Base-by-base conservation (phyloP, 2,888 invertebrate genomes). In the Resseliella maxima region DNA sequence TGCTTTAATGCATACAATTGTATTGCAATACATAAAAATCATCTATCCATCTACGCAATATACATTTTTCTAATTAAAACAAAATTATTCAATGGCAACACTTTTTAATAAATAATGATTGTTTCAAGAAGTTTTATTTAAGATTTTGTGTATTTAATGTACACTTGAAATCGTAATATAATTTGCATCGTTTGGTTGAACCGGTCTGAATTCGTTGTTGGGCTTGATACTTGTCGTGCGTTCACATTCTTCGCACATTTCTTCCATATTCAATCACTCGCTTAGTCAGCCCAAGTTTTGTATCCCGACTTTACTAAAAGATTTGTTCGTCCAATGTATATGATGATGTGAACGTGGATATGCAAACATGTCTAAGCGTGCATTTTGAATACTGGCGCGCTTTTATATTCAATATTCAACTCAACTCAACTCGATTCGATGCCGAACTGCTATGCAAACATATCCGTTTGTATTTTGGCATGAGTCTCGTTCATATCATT, bases 21-120 rank as follows among this genome's bases (percentile, higher is more conserved):
- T 18, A 18, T 15, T 50, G 46, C 18, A 15, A 50, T 50, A 18
- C 46, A 50, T 50, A 50, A 8, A 50, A 50, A 2, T 18, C 46
- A 6, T 50, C 2, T 18, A 8, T 18, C 5, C 31, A 72, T 35
- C 31, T 35, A 72, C 0, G 24, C 59, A 50, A 59, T 24, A n/a
- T 21, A 59, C 2, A 27, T 59, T 72, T 72, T 72, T 72, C 72
- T 72, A 72, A 72, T 72, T 72, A 72, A 59, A 72, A 72, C 72
- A 72, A 72, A 72, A 72, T 72, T 72, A 72, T 72, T 72, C 72
- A 72, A 35, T 72, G 72, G 72, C 31, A 72, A 72, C 72, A 72
- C n/a, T 72, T 72, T 72, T 72, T 72, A 72, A 72, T 72, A 72
- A 72, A 72, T 72, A 31, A 72, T 72, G 72, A 72, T 72, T 72